Evolutionary conservation across 2,113 vertebrate genomes (phyloP), one percentile per base, ranked within the genome.

Genomic region (Dromiciops gliroides): DNA sequence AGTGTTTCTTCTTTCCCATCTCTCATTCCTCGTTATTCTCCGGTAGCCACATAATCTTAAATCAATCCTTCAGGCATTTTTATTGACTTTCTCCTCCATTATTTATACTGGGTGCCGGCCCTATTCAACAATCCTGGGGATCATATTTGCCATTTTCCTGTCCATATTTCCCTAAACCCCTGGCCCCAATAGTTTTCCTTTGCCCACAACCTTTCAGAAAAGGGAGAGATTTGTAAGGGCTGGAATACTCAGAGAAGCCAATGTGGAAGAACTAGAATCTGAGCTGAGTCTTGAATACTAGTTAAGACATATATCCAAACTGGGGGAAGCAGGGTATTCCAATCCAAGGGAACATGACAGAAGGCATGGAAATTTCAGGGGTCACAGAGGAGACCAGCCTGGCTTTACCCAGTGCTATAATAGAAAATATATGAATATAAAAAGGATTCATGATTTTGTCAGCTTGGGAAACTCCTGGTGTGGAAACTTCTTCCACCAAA

Each of bases 61-160:
- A 37, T 49, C 89, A 51, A 37, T 49, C 89, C 49, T 22, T 89
- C 49, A 49, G 24, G 83, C 50, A 60, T 23, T 60, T 93, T 51
- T 31, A 26, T 89, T 37, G 93, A 48, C 8, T 56, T 26, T 51
- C 37, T 0, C 88, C 44, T 9, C 22, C 48, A 48, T 50, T 19
- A 25, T 83, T 83, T 44, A 83, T 83, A 44, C 19, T 83, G 67
- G 6, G 19, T 83, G n/a, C 6, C n/a, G 91, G 60, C 94, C 47
- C 50, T 91, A 95, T 89, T 49, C 89, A 24, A 89, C 56, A 91
- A 8, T 91, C 16, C 25, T 11, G 92, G 24, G 51, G 91, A 91
- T 94, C 92, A 48, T 22, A 95, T 49, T 48, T 56, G 19, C 50
- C 51, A 91, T 28, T 44, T 94, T 90, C 51, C 89, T 93, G 88